Evolutionary conservation across 2,113 vertebrate genomes (phyloP), one percentile per base, ranked within the genome.

Genomic region (Toxotes chatareus): DNA sequence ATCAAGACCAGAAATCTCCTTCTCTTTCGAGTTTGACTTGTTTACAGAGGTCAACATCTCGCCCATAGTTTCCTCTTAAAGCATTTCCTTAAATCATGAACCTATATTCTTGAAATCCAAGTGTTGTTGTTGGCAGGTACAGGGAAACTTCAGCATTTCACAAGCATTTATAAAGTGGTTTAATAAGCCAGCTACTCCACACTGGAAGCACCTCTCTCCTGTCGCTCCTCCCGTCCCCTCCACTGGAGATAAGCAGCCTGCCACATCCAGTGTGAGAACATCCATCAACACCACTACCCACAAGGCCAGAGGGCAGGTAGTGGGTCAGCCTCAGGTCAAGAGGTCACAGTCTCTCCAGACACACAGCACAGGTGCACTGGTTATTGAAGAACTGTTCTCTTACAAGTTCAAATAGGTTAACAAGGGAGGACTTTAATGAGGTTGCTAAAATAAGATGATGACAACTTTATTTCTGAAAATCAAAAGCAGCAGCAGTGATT

Each of bases 231-330:
- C 65, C 62, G 78, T 89, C 55, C 66, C 59, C 64, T 82, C 53
- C 73, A 19, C 65, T 80, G 73, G 47, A 82, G 79, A 86, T 85
- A 73, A 78, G 73, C 66, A 60, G 79, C 64, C 84, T 85, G 89
- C 55, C 91, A 89, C 67, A 65, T 42, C 3, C 32, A 84, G 72
- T 78, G 87, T 88, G 83, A 87, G 90, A 94, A 86, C 86, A 77
- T 90, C 92, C 87, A 87, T 91, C 90, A 91, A 83, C 78, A 76
- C 62, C 21, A 16, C 38, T 63, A 86, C 86, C 78, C 87, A 87
- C 75, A 79, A 76, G 83, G 80, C 83, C 76, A 87, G 76, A 69
- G 86, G 91, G 64, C 79, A 88, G 83, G 75, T 78, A 63, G 57
- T 11, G 49, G 84, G 89, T 89, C 89, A 77, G 56, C 72, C 19